Evolutionary conservation across 2,113 vertebrate species (phyloP).

Genomic region (Tychaedon coryphoeus): DNA sequence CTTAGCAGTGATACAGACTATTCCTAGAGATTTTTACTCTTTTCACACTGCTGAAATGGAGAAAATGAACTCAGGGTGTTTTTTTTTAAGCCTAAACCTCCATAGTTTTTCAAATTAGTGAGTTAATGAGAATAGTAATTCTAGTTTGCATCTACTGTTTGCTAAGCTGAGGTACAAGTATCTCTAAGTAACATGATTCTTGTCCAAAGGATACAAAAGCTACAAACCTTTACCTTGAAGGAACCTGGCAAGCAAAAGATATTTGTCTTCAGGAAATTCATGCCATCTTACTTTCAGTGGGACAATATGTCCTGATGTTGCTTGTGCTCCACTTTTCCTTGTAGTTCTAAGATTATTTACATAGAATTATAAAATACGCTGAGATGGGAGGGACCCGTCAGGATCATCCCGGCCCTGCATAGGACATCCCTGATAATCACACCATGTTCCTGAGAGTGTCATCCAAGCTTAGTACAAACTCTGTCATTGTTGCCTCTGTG

Average conservation of each 20-base stretch:
- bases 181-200: background rate
- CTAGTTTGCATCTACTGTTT: background rate
- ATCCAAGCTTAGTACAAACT: background rate
- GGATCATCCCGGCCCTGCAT: background rate
- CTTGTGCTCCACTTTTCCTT: background rate
- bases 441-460: background rate
- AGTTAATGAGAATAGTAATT: background rate
- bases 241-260: background rate
- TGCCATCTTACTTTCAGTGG: background rate
- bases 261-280: background rate
- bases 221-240: background rate
- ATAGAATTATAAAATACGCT: background rate
- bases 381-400: background rate
- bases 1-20: background rate
- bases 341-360: background rate
- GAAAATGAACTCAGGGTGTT: fast-evolving
- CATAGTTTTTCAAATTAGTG: background rate
- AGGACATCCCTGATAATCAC: background rate
- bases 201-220: background rate
- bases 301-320: background rate
- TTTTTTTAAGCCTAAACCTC: background rate
- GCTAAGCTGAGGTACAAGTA: background rate
- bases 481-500: background rate
- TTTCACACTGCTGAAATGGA: background rate
- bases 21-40: background rate